A percentile compares a stretch with the other conserved stretches of the same genome.
Conservation (phyloP, 2,888 invertebrate species). For the Linnaemya tessellans region DNA sequence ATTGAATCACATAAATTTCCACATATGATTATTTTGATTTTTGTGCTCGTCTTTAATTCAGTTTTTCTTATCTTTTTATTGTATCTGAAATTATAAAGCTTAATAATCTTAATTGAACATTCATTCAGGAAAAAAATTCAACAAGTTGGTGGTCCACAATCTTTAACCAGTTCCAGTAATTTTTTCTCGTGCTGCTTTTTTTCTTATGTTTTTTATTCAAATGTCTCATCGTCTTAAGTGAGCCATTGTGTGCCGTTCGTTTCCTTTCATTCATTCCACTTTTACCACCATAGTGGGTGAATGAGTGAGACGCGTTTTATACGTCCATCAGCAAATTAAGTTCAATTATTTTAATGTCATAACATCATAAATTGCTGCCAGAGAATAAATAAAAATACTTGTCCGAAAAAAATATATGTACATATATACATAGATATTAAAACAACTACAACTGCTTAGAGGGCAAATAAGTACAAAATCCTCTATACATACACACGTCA, state of each 20-base stretch:
- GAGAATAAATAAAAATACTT: slow-evolving; percentile 60
- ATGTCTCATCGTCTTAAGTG: slow-evolving; percentile 66
- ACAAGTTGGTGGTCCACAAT: slow-evolving; percentile 68
- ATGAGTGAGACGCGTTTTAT: slow-evolving; percentile 68
- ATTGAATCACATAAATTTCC: slow-evolving; percentile 58
- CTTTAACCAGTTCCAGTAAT: slow-evolving; percentile 60
- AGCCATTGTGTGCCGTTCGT: slow-evolving; percentile 65
- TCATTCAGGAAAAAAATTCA: slow-evolving; percentile 56
- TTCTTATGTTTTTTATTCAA: slow-evolving; percentile 54
- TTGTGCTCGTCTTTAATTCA: slow-evolving; percentile 21
- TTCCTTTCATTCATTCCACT: slow-evolving; percentile 65
- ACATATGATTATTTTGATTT: slow-evolving; percentile 58
- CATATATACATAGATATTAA: background rate
- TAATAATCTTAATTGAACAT: slow-evolving; percentile 72
- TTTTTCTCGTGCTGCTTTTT: slow-evolving; percentile 12
- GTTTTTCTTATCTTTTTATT: slow-evolving; percentile 39
- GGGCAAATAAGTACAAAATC: slow-evolving; percentile 52
- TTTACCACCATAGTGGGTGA: slow-evolving; percentile 68
- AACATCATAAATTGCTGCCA: slow-evolving; percentile 72
- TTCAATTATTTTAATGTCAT: slow-evolving; percentile 73
- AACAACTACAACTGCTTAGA: slow-evolving; percentile 60
- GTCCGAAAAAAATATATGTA: slow-evolving; percentile 21
- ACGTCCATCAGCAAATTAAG: slow-evolving; percentile 73
- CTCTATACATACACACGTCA: background rate
- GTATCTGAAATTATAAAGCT: slow-evolving; percentile 67